phyloP scores from a whole-genome alignment of 2,797 vertebrate genomes.

The Coluber constrictor region DNA sequence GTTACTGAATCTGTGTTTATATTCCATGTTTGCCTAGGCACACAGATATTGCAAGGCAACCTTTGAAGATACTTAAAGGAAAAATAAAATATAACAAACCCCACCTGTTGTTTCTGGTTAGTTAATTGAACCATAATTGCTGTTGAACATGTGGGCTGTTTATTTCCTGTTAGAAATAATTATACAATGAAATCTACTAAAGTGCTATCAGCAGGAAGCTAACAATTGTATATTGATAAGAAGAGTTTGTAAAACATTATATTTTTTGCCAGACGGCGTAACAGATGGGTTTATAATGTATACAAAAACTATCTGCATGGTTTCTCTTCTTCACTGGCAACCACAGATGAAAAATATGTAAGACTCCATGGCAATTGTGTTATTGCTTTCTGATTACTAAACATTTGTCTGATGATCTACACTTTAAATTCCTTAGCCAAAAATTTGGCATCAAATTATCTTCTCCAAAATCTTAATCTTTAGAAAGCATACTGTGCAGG shows the following conservation, averaged over 20 bases:
- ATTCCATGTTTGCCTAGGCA: neutral
- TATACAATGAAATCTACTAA: constrained; percentile 54
- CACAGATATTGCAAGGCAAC: constrained; percentile 21
- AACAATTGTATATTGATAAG: constrained; percentile 58
- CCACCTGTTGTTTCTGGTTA: constrained; percentile 48
- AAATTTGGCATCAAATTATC: accelerated
- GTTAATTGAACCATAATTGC: constrained; percentile 69
- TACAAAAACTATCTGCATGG: constrained; percentile 52
- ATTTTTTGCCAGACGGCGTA: constrained; percentile 62
- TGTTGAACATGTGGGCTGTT: constrained; percentile 60
- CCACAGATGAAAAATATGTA: constrained; percentile 29
- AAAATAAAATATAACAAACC: constrained; percentile 14
- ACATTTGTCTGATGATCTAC: neutral
- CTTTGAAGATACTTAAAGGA: constrained; percentile 16
- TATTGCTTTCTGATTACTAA: constrained; percentile 20
- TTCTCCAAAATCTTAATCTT: neutral
- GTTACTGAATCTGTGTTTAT: neutral
- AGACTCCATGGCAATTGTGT: constrained; percentile 32
- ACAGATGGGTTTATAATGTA: constrained; percentile 63
- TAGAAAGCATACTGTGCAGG: neutral
- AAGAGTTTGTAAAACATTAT: constrained; percentile 43
- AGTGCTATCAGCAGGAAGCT: constrained; percentile 56
- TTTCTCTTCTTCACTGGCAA: constrained; percentile 46
- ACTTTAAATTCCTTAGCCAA: constrained; percentile 11
- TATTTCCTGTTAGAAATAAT: constrained; percentile 67